phyloP scores from a whole-genome alignment of 2,797 vertebrate genomes.

The Gallinago nigripennis region DNA sequence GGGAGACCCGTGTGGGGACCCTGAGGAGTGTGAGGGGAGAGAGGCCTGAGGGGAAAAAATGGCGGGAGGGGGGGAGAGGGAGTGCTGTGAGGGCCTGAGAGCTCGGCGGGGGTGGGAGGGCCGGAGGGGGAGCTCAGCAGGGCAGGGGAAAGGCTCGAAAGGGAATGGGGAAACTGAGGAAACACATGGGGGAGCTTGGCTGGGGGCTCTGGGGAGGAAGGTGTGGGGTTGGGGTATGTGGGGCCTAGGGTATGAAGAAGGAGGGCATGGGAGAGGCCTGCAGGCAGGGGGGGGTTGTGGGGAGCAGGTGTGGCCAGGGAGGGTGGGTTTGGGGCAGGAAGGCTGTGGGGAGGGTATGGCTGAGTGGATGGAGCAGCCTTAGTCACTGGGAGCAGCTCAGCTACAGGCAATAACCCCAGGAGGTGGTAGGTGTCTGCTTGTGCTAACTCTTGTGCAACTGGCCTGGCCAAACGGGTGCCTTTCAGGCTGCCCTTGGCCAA shows the following conservation, averaged over 20 bases:
- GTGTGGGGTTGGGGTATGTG: not conserved
- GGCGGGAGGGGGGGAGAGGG: too few species aligned
- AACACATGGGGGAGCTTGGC: not conserved
- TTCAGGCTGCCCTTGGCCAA: not conserved
- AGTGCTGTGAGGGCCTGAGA: rapidly evolving
- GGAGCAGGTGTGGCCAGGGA: not conserved
- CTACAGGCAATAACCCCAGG: rapidly evolving
- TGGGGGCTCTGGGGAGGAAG: not conserved
- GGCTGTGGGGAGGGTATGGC: not conserved
- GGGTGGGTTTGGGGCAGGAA: not conserved
- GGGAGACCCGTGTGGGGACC: rapidly evolving
- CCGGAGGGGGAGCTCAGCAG: not conserved
- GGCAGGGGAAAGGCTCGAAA: not conserved
- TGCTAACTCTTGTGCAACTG: not conserved
- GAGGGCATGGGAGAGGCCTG: not conserved
- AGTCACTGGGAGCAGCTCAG: not conserved
- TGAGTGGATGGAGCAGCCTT: not conserved
- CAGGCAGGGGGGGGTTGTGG: not conserved
- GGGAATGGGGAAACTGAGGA: not conserved
- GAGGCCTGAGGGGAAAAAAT: not conserved
- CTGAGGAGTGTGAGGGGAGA: not conserved
- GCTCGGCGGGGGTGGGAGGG: too few species aligned
- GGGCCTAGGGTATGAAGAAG: not conserved
- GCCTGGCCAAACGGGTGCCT: not conserved
- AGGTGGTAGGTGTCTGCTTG: not conserved